Evolutionary conservation across 2,797 vertebrate species (phyloP).

Genomic region (Pangasius djambal): DNA sequence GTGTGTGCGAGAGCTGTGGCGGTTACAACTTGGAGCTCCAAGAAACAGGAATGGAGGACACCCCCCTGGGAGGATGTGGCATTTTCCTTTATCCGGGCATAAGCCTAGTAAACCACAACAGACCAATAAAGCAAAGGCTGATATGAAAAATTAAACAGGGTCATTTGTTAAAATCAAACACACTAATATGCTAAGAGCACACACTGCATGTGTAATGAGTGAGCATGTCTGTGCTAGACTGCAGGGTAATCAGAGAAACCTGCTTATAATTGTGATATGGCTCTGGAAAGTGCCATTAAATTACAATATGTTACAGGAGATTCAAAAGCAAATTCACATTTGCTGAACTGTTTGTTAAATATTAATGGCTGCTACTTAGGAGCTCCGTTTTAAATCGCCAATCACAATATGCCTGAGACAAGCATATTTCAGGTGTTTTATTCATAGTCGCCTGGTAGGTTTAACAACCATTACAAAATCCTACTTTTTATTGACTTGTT

Average conservation of each 20-base stretch:
- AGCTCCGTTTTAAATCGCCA: not conserved
- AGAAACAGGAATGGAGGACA: slow-evolving; percentile 33
- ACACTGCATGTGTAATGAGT: slow-evolving; percentile 22
- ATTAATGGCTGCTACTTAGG: not conserved
- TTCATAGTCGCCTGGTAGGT: not conserved
- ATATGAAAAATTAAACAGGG: slow-evolving; percentile 60
- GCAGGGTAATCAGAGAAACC: not conserved
- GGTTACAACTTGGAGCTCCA: slow-evolving; percentile 36
- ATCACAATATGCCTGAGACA: not conserved
- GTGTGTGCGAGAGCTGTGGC: slow-evolving; percentile 10
- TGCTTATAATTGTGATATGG: not conserved
- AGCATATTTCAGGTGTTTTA: not conserved
- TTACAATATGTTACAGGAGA: not conserved
- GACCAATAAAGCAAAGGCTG: slow-evolving; percentile 53
- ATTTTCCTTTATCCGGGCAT: slow-evolving; percentile 52
- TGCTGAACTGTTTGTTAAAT: not conserved
- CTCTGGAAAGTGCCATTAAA: not conserved
- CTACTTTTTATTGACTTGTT: not conserved
- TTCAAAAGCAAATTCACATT: not conserved
- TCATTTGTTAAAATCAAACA: slow-evolving; percentile 62
- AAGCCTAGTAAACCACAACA: slow-evolving; percentile 61
- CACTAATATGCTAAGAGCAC: slow-evolving; percentile 48
- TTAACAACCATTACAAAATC: not conserved
- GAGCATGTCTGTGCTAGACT: slow-evolving; percentile 31
- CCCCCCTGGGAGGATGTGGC: slow-evolving; percentile 50